Percentiles rank a stretch among this genome's conserved stretches.
phyloP scores from a whole-genome alignment of 2,797 vertebrate genomes.

The Melanotaenia trifasciata region DNA sequence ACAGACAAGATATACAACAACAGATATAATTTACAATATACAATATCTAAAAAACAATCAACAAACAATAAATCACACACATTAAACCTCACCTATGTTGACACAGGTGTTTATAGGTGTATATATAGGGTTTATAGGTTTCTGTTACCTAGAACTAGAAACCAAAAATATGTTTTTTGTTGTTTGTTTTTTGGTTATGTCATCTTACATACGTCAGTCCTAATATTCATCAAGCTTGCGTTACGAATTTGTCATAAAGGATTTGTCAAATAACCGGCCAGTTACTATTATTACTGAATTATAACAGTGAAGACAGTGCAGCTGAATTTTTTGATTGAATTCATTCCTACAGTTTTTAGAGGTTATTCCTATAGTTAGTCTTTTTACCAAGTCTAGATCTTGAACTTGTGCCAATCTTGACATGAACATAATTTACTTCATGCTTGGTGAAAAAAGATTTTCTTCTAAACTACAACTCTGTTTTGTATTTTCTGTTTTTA shows the following conservation, averaged over 20 bases:
- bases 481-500: conserved; percentile 24
- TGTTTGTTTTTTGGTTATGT: not conserved
- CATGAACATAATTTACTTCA: not conserved
- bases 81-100: too few species aligned
- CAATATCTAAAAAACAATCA: too few species aligned
- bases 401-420: conserved; percentile 17
- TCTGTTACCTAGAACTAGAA: not conserved
- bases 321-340: not conserved
- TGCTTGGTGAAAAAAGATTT: conserved; percentile 4
- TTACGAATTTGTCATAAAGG: not conserved
- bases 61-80: too few species aligned
- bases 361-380: not conserved
- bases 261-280: not conserved
- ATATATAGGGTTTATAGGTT: not conserved
- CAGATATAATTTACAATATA: too few species aligned
- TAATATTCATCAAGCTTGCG: not conserved
- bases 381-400: not conserved
- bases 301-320: not conserved
- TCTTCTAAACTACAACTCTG: not conserved
- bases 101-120: too few species aligned
- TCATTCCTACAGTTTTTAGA: not conserved
- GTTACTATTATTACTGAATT: not conserved
- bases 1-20: too few species aligned
- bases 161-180: not conserved
- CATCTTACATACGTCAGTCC: not conserved